Base-by-base conservation (phyloP, 2,113 vertebrate species). In the Collichthys lucidus region DNA sequence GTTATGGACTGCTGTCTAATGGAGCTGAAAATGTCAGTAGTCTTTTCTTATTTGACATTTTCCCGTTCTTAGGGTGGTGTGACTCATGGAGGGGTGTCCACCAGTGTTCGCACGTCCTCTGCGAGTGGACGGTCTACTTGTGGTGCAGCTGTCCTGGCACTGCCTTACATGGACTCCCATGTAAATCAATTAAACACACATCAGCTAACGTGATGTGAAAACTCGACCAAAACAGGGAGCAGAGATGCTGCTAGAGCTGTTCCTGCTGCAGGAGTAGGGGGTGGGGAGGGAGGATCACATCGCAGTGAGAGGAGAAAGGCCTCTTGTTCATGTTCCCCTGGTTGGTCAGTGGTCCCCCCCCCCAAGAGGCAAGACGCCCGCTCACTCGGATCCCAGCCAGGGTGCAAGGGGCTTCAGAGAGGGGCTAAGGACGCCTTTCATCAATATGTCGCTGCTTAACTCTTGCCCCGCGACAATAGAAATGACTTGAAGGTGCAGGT, bases 161-260 rank as follows among this genome's bases (percentile, higher is more conserved):
- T 92, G 85, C 92, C 93, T 91, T 92, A 91, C 89, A 93, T 89
- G 92, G 93, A 82, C 52, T 74, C 52, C 72, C 65, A 73, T 89
- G 71, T 93, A 92, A 94, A 94, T 93, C 88, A 90, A 82, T 85
- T 81, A 69, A 83, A 82, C 65, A 72, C 83, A 35, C 31, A 7
- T 69, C 15, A 47, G 81, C 89, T 86, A 80, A 78, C 17, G 70
- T 46, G 20, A 72, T 44, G 63, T 71, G 50, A 74, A 85, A 90
- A 86, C 82, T 88, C 82, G 57, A 82, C 81, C 66, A 79, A 85
- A 26, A 44, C 52, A 63, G 35, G 49, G 84, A 74, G 84, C 77
- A 49, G 59, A 77, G 83, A 77, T 31, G 81, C 81, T 74, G 86
- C 78, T 73, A 76, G 82, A 78, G 79, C 49, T 24, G 70, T 44